Evolutionary conservation across 2,797 vertebrate genomes (phyloP), one percentile per base, ranked within the genome.

Genomic region (Mormyrus hasselquistii): DNA sequence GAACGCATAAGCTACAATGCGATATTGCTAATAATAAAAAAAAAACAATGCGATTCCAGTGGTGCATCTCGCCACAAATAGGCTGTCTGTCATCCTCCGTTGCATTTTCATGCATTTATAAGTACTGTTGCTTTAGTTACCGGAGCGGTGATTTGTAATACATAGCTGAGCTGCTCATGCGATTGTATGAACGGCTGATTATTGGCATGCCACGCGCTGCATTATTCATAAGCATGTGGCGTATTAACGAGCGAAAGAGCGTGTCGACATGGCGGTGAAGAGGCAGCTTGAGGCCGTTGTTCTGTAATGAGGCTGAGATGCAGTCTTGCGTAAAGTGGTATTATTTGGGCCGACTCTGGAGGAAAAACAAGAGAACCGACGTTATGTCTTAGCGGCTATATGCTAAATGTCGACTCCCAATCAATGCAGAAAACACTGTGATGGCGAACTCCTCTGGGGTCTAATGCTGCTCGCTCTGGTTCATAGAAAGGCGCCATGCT

Each of bases 221-320:
- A 89, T 89, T 89, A 89, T 89, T 86, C 88, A 89, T 89, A 44
- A 69, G 88, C 65, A 73, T 34, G 82, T 86, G 83, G 50, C 44
- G 55, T 50, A 65, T 86, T 25, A 89, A 89, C 50, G 62, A 89
- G 59, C 29, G 83, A 89, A 86, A 86, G 52, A 89, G 44, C 44
- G 65, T 86, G 82, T 86, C 88, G 57, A 55, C 44, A 34, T 19
- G 10, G 52, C 22, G 55, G 82, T 84, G 44, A 62, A 89, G 55
- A 84, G 55, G 57, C 83, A 34, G 22, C 79, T 22, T 19, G 9
- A n/a, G 22, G 19, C 38, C 55, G 79, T 85, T 38, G 9, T 85
- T 85, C 50, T 50, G 76, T 84, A 84, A 62, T 53, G 44, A 53
- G 55, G 44, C 41, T 44, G 8, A 84, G 41, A 65, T 7, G 79